Evolutionary conservation across 2,113 vertebrate species (phyloP).

Genomic region (Polypterus senegalus): DNA sequence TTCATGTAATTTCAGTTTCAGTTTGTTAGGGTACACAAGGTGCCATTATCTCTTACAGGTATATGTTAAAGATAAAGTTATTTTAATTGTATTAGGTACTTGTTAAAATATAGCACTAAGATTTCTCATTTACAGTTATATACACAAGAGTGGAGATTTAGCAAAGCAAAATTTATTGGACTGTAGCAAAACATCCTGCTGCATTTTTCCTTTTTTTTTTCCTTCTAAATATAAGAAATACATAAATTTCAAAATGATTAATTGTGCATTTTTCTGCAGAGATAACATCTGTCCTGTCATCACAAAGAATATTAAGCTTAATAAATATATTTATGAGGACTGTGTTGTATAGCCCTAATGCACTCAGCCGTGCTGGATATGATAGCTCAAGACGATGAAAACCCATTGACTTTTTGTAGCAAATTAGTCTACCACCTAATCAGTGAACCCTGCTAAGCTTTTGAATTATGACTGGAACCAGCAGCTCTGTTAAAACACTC

Average conservation of each 20-base stretch:
- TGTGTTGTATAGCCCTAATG: slow-evolving; percentile 79
- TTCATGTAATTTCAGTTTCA: too few species aligned
- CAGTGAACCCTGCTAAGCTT: slow-evolving; percentile 84
- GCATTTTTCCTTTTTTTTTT: too few species aligned
- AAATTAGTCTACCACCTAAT: slow-evolving; percentile 88
- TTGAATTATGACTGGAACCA: slow-evolving; percentile 82
- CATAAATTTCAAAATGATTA: slow-evolving; percentile 36
- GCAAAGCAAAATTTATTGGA: too few species aligned
- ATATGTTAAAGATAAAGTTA: too few species aligned
- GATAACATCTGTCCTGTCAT: slow-evolving; percentile 50
- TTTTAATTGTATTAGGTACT: too few species aligned
- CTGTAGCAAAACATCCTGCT: too few species aligned
- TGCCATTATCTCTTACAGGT: too few species aligned
- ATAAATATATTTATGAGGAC: slow-evolving; percentile 90
- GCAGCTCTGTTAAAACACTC: slow-evolving; percentile 72
- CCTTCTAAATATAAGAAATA: neutral
- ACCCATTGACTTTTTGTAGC: slow-evolving; percentile 80
- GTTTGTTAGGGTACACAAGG: too few species aligned
- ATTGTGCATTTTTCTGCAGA: slow-evolving; percentile 37
- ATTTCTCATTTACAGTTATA: too few species aligned
- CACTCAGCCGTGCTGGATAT: slow-evolving; percentile 79
- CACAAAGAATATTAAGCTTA: slow-evolving; percentile 76
- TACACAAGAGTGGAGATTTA: too few species aligned
- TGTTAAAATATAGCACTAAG: too few species aligned
- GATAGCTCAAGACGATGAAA: slow-evolving; percentile 72